Percentiles rank a stretch among this genome's conserved stretches.
phyloP scores from a whole-genome alignment of 2,888 invertebrate species.

The Philaethria dido region DNA sequence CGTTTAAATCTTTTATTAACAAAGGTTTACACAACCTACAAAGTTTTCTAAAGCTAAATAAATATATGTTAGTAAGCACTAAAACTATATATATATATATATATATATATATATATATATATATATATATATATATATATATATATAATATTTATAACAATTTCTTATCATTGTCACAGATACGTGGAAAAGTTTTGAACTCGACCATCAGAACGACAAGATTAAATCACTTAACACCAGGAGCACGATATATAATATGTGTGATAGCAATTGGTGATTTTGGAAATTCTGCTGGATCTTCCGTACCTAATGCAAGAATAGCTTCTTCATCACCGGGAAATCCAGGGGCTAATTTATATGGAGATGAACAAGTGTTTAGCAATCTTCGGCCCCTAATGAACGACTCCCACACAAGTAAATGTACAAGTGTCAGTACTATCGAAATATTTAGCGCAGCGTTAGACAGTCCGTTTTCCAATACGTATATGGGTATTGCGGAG shows the following conservation, averaged over 20 bases:
- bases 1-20: constrained; percentile 73
- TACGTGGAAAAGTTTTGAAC: constrained; percentile 90
- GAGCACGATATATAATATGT: constrained; percentile 93
- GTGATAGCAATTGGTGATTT: constrained; percentile 92
- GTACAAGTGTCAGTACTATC: constrained; percentile 89
- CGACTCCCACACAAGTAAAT: constrained; percentile 90
- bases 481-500: constrained; percentile 88
- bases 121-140: no score
- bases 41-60: constrained; percentile 52
- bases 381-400: constrained; percentile 73
- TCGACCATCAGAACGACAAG: constrained; percentile 89
- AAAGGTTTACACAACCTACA: constrained; percentile 57
- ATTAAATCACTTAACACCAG: constrained; percentile 89
- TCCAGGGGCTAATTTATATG: constrained; percentile 72
- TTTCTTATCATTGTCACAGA: constrained; percentile 71
- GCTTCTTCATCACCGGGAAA: constrained; percentile 67
- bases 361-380: constrained; percentile 84
- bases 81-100: no score
- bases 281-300: constrained; percentile 73
- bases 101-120: no score
- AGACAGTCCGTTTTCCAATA: constrained; percentile 83
- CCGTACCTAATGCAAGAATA: constrained; percentile 79
- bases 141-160: no score
- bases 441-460: constrained; percentile 87
- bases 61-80: constrained; percentile 42